Conservation (phyloP, 1,140 invertebrate species). For the Temnothorax nylanderi region DNA sequence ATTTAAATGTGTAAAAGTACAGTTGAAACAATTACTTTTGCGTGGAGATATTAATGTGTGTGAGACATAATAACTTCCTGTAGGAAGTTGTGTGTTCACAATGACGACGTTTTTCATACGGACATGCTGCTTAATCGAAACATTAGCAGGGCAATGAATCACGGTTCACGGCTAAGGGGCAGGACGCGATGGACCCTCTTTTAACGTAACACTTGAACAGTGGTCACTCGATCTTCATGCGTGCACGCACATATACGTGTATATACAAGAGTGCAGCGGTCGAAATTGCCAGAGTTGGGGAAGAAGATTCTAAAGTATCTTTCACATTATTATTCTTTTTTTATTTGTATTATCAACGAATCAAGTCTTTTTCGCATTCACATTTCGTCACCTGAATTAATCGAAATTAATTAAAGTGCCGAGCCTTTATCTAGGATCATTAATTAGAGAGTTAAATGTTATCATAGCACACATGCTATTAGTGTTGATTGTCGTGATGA, state of each 20-base stretch:
- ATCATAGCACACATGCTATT: neutral
- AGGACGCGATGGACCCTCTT: constrained; percentile 26
- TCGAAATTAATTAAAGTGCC: neutral
- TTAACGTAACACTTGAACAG: constrained; percentile 40
- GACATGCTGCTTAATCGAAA: constrained; percentile 72
- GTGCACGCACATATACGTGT: neutral
- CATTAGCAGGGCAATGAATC: constrained; percentile 82
- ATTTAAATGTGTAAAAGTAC: neutral
- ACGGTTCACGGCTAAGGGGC: constrained; percentile 46
- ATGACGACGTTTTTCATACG: constrained; percentile 47
- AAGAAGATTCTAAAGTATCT: constrained; percentile 30
- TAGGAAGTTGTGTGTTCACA: neutral
- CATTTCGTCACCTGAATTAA: neutral
- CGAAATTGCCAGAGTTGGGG: neutral
- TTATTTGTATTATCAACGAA: constrained; percentile 9
- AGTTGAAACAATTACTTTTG: neutral
- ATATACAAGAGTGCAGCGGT: neutral
- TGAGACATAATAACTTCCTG: neutral
- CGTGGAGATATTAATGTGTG: constrained; percentile 24
- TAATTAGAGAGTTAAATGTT: neutral
- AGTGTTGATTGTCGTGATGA: neutral
- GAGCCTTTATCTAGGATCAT: neutral
- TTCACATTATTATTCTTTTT: constrained; percentile 13
- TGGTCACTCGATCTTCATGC: constrained; percentile 7
- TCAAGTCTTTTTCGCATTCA: neutral